Percentiles rank a stretch among this genome's conserved stretches.
Conservation (phyloP, 2,888 invertebrate species). For the Troides helena region DNA sequence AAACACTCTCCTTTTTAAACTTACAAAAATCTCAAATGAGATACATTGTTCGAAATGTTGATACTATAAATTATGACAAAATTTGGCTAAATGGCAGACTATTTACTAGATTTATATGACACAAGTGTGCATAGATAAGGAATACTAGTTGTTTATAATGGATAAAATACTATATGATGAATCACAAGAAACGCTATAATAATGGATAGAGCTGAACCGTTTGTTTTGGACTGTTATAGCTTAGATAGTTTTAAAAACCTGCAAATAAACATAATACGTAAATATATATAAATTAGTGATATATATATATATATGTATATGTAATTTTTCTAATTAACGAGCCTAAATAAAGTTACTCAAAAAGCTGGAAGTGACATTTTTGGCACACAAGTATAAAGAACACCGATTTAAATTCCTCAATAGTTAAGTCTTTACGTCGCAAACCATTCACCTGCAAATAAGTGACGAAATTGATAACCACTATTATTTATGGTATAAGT, state of each 20-base stretch:
- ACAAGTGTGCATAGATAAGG: not conserved
- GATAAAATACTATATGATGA: not conserved
- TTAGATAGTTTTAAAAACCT: not conserved
- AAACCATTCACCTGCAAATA: conserved; percentile 1
- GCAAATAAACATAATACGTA: not conserved
- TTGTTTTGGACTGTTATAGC: not conserved
- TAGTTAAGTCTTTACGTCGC: conserved; percentile 5
- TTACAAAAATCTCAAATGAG: conserved; percentile 9
- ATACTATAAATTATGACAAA: conserved; percentile 31
- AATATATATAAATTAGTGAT: not conserved
- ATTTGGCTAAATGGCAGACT: conserved; percentile 34
- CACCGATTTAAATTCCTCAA: conserved; percentile 22
- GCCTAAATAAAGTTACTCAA: not conserved
- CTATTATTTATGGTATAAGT: too few species aligned
- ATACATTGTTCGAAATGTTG: conserved; percentile 20
- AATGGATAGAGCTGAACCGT: not conserved
- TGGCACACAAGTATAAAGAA: conserved; percentile 37
- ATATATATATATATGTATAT: not conserved
- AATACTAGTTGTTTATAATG: not conserved
- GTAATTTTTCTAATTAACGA: not conserved
- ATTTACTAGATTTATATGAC: not conserved
- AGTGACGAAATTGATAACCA: not conserved
- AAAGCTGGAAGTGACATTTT: conserved; percentile 32
- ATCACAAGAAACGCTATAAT: not conserved
- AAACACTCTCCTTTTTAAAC: conserved; percentile 5